Evolutionary conservation across 2,888 invertebrate genomes (phyloP), one percentile per base, ranked within the genome.

Genomic region (Eupithecia insigniata): DNA sequence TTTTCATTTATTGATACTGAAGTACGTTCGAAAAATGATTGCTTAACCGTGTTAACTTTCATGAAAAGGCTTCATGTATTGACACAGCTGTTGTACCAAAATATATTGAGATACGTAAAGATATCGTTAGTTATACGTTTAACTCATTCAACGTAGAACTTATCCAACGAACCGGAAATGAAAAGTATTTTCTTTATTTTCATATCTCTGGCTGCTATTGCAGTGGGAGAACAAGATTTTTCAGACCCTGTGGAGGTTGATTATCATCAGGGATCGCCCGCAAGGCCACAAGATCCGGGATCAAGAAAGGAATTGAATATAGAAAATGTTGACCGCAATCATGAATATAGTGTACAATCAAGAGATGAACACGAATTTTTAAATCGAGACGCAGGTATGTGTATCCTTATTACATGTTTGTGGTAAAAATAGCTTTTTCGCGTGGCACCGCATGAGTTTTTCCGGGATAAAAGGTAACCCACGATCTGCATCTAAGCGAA

Each of bases 81-180:
- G 36, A 28, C 7, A 28, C 65, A 65, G 65, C 22, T 43, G 65
- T 10, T 65, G 43, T 6, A 8, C 28, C 18, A 39, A 36, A 43
- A n/a, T 18, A 30, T 30, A 55, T 60, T 2, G 26, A 22, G 60
- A 30, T 5, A 18, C 30, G 60, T 55, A 55, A 6, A 30, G 30
- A 60, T 2, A 30, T 0, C 58, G 64, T 60, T 39, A 67, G 34
- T 67, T 58, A 5, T 30, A 60, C 8, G 6, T 58, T 36, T 39
- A 39, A 58, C 58, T 67, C 67, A 60, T 58, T 60, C 7, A 26
- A 60, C 18, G 39, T 12, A 67, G n/a, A 26, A 60, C 67, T 39
- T 60, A 28, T 10, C 12, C 8, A 60, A 55, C 39, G 26, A 39
- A 67, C n/a, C 8, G 26, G 14, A 39, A 60, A 67, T 67, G 55